Evolutionary conservation across 2,113 vertebrate genomes (phyloP), one percentile per base, ranked within the genome.

Genomic region (Caretta caretta): DNA sequence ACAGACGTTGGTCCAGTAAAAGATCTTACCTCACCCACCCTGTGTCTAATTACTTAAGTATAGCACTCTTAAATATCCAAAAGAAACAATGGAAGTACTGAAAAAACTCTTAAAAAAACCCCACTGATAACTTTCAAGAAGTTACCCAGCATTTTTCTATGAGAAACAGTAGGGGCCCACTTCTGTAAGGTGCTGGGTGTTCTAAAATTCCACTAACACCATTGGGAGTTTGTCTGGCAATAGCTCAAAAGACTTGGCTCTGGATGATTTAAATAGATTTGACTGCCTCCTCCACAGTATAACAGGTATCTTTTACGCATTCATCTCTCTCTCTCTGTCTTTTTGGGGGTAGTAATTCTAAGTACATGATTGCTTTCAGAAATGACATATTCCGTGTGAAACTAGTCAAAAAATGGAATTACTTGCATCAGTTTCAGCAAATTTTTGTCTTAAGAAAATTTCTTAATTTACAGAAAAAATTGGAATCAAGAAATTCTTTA

Each of bases 401-500:
- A 83, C 81, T 82, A 85, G 51, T 91, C 84, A 95, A 85, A 96
- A 69, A 94, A 87, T 19, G 78, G 62, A 96, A 89, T 94, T 91
- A 78, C 2, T 25, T 12, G 27, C 20, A 84, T 8, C 49, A 57
- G 6, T 46, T 92, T 90, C 82, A 93, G 10, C 46, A 93, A 90
- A 35, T 2, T 48, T 50, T 95, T 38, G 17, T 84, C 94, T 8
- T 31, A 95, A 90, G 12, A 79, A 92, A 92, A 90, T 48, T 65
- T 1, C 6, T 75, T 84, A 16, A 13, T 42, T 69, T 85, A 51
- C 4, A 38, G 13, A 82, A 86, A 88, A 88, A 54, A 20, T 69
- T 85, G 75, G 80, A 93, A 78, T 91, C 94, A 86, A 88, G 46
- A 86, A 94, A 50, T 90, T 53, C 88, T 97, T 86, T 96, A 59